A percentile compares a stretch with the other conserved stretches of the same genome.
phyloP scores from a whole-genome alignment of 2,888 invertebrate genomes.

The Allacma fusca region DNA sequence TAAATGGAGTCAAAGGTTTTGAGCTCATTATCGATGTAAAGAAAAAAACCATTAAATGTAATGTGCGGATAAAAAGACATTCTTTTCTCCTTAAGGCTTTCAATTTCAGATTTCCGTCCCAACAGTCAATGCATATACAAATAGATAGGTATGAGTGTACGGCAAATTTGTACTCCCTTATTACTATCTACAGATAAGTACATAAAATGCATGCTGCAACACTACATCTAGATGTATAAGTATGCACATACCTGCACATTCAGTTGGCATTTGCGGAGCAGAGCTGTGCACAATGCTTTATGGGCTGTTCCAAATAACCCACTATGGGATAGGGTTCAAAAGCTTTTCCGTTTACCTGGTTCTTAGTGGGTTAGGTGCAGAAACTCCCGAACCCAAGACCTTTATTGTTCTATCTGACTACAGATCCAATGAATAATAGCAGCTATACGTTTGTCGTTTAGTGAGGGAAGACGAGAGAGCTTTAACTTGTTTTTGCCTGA shows the following conservation, averaged over 20 bases:
- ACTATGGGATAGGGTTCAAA: not conserved
- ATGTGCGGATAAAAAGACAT: not conserved
- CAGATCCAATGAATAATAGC: not conserved
- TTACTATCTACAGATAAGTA: too few relatives aligned
- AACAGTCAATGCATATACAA: too few relatives aligned
- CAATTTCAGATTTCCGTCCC: not conserved
- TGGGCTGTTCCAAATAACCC: not conserved
- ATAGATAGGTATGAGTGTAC: too few relatives aligned
- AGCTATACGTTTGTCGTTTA: not conserved
- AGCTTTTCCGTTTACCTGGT: not conserved
- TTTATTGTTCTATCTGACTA: not conserved
- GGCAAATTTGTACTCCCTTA: too few relatives aligned
- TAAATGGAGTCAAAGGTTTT: constrained; percentile 14
- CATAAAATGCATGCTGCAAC: too few relatives aligned
- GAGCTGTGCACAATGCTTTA: not conserved
- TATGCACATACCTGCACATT: too few relatives aligned
- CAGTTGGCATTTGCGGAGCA: too few relatives aligned
- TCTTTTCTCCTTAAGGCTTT: not conserved
- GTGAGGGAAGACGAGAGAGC: not conserved
- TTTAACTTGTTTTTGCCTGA: constrained; percentile 27
- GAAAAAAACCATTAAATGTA: not conserved
- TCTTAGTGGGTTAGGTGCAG: constrained; percentile 8
- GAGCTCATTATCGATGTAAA: constrained; percentile 10
- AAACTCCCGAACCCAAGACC: not conserved
- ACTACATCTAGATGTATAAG: too few relatives aligned